phyloP scores from a whole-genome alignment of 2,797 vertebrate species.

The Tenualosa thibaudeaui region DNA sequence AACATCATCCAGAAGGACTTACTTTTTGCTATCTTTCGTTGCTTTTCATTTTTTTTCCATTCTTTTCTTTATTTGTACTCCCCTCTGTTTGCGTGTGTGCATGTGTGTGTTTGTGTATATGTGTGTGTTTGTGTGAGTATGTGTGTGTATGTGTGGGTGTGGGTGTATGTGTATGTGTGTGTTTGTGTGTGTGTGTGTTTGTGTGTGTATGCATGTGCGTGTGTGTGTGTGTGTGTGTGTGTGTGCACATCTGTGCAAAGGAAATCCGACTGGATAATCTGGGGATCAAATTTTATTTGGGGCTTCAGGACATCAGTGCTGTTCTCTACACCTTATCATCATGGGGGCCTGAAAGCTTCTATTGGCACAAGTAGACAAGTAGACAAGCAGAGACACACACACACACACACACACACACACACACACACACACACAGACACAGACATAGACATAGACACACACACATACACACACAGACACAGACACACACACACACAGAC shows the following conservation, averaged over 20 bases:
- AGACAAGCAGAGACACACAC: not conserved
- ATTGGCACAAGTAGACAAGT: not conserved
- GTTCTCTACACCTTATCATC: not conserved
- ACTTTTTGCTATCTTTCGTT: not conserved
- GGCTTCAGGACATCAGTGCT: not conserved
- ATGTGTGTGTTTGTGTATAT: not conserved
- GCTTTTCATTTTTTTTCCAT: not conserved
- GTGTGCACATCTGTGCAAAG: not conserved
- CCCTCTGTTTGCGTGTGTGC: not conserved
- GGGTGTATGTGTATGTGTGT: not conserved
- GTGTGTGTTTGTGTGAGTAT: not conserved
- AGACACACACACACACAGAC: not conserved
- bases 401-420: not conserved
- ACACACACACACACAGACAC: not conserved
- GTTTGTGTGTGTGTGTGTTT: not conserved
- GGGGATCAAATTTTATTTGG: constrained; percentile 19
- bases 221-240: not conserved
- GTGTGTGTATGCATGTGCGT: not conserved
- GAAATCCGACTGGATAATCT: constrained; percentile 20
- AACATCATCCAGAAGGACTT: not conserved
- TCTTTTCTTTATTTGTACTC: not conserved
- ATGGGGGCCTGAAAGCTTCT: not conserved
- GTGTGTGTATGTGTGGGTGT: not conserved
- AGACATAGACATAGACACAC: not conserved
- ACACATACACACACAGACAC: not conserved